phyloP scores from a whole-genome alignment of 2,888 invertebrate species.

The Seladonia tumulorum region DNA sequence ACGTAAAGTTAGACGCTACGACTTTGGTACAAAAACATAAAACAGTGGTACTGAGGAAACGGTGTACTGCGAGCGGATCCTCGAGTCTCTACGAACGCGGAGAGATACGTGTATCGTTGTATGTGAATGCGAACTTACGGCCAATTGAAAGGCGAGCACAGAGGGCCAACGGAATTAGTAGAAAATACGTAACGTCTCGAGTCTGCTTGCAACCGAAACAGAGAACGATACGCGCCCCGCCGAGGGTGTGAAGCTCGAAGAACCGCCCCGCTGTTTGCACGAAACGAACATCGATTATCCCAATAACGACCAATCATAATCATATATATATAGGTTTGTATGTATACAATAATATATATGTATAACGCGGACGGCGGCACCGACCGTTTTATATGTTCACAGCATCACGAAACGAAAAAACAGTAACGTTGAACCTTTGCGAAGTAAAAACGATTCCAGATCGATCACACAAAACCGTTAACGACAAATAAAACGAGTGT shows the following conservation, averaged over 20 bases:
- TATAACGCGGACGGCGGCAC: slow-evolving; percentile 62
- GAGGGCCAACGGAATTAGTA: slow-evolving; percentile 44
- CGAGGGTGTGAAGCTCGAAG: slow-evolving; percentile 67
- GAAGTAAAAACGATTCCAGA: slow-evolving; percentile 62
- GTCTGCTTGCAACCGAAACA: slow-evolving; percentile 51
- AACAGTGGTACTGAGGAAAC: slow-evolving; percentile 81
- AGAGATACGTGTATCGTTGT: slow-evolving; percentile 62
- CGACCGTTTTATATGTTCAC: slow-evolving; percentile 59
- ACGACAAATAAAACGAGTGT: slow-evolving; percentile 31
- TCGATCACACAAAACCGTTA: slow-evolving; percentile 61
- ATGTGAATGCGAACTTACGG: slow-evolving; percentile 45
- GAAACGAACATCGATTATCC: slow-evolving; percentile 62
- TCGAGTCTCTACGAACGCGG: slow-evolving; percentile 71
- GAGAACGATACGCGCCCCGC: slow-evolving; percentile 52
- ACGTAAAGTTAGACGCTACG: slow-evolving; percentile 84
- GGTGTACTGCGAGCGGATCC: slow-evolving; percentile 74
- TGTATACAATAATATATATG: slow-evolving; percentile 24
- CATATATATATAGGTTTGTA: background rate
- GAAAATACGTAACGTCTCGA: slow-evolving; percentile 60
- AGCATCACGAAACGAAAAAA: slow-evolving; percentile 54
- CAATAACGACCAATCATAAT: slow-evolving; percentile 59
- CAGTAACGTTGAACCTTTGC: slow-evolving; percentile 65
- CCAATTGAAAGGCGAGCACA: slow-evolving; percentile 52
- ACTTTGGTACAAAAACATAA: slow-evolving; percentile 85
- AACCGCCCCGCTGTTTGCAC: slow-evolving; percentile 69